Conservation (phyloP, 1,140 invertebrate genomes). For the Dreissena rostriformis region DNA sequence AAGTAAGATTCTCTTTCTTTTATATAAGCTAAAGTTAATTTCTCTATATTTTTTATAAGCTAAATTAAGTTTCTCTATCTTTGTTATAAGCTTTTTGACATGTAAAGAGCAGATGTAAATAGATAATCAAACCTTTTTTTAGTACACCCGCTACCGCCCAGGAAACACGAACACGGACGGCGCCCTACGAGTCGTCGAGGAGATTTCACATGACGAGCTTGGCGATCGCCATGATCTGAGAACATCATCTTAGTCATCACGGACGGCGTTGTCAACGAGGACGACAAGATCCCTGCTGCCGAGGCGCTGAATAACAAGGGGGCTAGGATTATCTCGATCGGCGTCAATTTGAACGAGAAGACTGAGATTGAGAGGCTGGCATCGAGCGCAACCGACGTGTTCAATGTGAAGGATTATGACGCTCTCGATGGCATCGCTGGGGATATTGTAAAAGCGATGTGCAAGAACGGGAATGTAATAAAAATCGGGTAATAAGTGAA, state of each 20-base stretch:
- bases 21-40: too few relatives aligned
- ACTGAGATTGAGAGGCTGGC: slow-evolving; percentile 70
- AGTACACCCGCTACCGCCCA: slow-evolving; percentile 65
- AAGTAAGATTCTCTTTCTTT: too few relatives aligned
- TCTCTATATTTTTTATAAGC: too few relatives aligned
- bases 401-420: slow-evolving; percentile 55
- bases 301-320: slow-evolving; percentile 66
- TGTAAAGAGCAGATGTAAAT: too few relatives aligned
- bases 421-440: slow-evolving; percentile 42
- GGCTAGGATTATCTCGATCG: slow-evolving; percentile 68
- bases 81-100: too few relatives aligned
- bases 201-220: slow-evolving; percentile 57
- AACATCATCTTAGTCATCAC: slow-evolving; percentile 76
- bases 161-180: slow-evolving; percentile 77
- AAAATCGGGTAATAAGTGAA: not conserved
- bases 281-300: slow-evolving; percentile 72
- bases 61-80: too few relatives aligned
- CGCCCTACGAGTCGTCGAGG: slow-evolving; percentile 62
- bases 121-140: too few relatives aligned
- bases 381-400: slow-evolving; percentile 62
- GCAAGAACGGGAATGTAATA: slow-evolving; percentile 41
- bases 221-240: slow-evolving; percentile 68
- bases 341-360: slow-evolving; percentile 65
- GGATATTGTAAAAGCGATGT: slow-evolving; percentile 52
- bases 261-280: slow-evolving; percentile 74